These are phyloP conservation scores for Gasterosteus aculeatus DNA, from an alignment of 2,113 vertebrate species.

Conservation along the genomic window DNA sequence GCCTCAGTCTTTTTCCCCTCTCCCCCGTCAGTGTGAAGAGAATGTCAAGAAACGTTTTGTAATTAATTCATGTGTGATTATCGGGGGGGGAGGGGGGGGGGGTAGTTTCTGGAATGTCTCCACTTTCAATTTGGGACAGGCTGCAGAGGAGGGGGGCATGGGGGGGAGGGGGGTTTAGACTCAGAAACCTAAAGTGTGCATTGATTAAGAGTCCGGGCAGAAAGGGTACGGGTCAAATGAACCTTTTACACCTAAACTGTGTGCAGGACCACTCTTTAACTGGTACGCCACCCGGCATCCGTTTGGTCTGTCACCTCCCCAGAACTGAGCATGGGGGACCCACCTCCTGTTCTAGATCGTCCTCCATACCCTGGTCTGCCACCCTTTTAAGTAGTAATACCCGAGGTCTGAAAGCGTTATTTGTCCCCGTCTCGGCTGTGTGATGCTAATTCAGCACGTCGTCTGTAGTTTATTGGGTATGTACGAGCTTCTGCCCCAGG, in stretches of 20 bases:
- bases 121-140: conserved; percentile 85
- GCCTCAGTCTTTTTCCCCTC: conserved; percentile 79
- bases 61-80: conserved; percentile 88
- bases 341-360: neutral
- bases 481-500: neutral
- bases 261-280: neutral
- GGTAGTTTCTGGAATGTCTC: conserved; percentile 84
- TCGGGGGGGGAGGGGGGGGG: too few relatives aligned
- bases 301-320: neutral
- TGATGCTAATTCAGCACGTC: neutral
- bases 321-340: neutral
- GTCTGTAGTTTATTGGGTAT: neutral
- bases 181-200: neutral
- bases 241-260: too few relatives aligned
- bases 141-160: conserved; percentile 56
- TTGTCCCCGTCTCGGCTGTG: neutral
- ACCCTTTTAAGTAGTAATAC: neutral
- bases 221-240: neutral
- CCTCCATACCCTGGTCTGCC: neutral
- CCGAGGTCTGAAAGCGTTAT: neutral
- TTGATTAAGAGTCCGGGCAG: neutral
- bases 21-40: conserved; percentile 74
- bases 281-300: too few relatives aligned
- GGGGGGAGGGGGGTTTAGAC: conserved; percentile 34
- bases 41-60: conserved; percentile 88